A percentile compares a stretch with the other conserved stretches of the same genome.
These are phyloP conservation scores for Drosophila cardini DNA, from an alignment of 1,140 invertebrate genomes.

Conservation along the genomic window DNA sequence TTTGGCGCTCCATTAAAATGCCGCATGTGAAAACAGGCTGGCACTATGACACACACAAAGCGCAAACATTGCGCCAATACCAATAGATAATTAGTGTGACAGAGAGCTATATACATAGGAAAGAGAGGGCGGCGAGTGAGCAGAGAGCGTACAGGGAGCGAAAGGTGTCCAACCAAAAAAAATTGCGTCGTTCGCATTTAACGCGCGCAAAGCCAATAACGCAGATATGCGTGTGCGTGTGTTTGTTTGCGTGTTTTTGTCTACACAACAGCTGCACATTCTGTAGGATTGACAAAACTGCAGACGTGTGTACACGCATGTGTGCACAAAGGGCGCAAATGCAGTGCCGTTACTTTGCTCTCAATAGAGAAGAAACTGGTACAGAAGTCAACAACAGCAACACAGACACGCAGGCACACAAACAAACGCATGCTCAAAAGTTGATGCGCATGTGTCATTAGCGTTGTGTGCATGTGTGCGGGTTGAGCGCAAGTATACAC, in stretches of 20 bases:
- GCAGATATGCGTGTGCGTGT: neutral
- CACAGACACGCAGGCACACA: constrained; percentile 2
- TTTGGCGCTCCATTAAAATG: constrained; percentile 44
- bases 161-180: constrained; percentile 52
- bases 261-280: constrained; percentile 46
- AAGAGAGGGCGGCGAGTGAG: constrained; percentile 5
- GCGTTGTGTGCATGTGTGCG: constrained; percentile 13
- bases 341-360: constrained; percentile 7
- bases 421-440: constrained; percentile 6
- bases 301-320: neutral
- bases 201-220: constrained; percentile 28
- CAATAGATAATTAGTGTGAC: constrained; percentile 44
- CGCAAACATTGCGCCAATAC: constrained; percentile 20
- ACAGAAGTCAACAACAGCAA: constrained; percentile 10
- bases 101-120: constrained; percentile 23
- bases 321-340: constrained; percentile 2
- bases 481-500: constrained; percentile 26
- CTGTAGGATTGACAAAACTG: constrained; percentile 1
- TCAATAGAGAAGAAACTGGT: constrained; percentile 14
- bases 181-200: constrained; percentile 71
- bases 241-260: constrained; percentile 14
- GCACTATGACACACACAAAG: constrained; percentile 34
- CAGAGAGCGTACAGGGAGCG: constrained; percentile 17
- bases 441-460: constrained; percentile 48
- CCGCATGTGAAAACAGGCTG: constrained; percentile 41